phyloP scores from a whole-genome alignment of 2,113 vertebrate genomes.

The Cephalopholis sonnerati region DNA sequence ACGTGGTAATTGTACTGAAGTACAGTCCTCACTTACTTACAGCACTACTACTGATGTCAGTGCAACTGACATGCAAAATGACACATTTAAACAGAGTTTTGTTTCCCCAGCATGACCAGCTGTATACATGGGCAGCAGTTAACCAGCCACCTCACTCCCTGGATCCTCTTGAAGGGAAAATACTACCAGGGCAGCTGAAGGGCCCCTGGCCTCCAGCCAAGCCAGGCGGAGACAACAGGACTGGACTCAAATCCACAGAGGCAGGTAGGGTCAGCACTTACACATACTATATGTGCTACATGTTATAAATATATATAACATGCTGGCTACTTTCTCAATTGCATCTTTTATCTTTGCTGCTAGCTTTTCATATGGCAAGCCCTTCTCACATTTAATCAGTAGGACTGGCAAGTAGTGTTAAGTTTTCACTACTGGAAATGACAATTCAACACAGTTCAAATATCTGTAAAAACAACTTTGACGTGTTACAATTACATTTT shows the following conservation, averaged over 20 bases:
- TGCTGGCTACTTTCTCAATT: background rate
- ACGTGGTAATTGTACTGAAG: too few species aligned
- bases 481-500: too few species aligned
- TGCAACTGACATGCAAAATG: background rate
- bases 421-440: too few species aligned
- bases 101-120: conserved; percentile 90
- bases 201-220: conserved; percentile 81
- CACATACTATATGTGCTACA: background rate
- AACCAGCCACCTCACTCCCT: conserved; percentile 91
- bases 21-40: too few species aligned
- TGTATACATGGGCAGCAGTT: conserved; percentile 96
- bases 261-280: conserved; percentile 83
- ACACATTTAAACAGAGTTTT: background rate
- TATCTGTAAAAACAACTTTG: too few species aligned
- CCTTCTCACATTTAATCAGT: too few species aligned
- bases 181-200: conserved; percentile 85
- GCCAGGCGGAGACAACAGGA: conserved; percentile 77
- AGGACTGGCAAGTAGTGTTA: too few species aligned
- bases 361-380: too few species aligned
- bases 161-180: conserved; percentile 88
- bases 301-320: background rate
- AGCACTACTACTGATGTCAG: too few species aligned
- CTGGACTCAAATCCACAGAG: conserved; percentile 73
- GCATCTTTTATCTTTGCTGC: background rate
- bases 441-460: too few species aligned